Evolutionary conservation across 2,888 invertebrate genomes (phyloP).

Genomic region (Blera fallax): DNA sequence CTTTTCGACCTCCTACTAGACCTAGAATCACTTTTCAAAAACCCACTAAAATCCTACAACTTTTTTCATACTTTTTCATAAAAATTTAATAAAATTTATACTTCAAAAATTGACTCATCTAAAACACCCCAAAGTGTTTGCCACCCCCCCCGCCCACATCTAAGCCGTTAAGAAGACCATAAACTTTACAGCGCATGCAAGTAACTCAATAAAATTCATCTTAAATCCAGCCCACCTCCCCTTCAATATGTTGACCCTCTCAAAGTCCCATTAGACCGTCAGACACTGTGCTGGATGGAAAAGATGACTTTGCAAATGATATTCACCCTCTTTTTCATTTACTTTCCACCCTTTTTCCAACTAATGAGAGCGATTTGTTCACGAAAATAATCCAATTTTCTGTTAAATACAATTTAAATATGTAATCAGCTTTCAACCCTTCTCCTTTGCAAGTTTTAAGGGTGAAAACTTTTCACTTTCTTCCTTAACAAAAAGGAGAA

Average conservation of each 20-base stretch:
- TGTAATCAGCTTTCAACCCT: slow-evolving; percentile 63
- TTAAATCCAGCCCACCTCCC: neutral
- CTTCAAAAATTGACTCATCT: neutral
- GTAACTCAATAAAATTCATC: slow-evolving; percentile 31
- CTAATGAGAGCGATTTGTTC: slow-evolving; percentile 65
- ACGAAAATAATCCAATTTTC: slow-evolving; percentile 64
- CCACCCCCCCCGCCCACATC: neutral
- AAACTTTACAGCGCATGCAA: neutral
- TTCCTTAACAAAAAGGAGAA: neutral
- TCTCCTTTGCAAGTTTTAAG: neutral
- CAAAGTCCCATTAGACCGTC: slow-evolving; percentile 21
- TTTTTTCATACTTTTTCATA: neutral
- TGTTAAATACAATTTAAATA: slow-evolving; percentile 68
- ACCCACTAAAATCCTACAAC: neutral
- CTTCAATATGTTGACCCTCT: slow-evolving; percentile 46
- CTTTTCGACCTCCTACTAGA: too few species aligned
- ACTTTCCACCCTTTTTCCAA: neutral
- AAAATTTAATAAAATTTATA: neutral
- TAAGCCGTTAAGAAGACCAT: neutral
- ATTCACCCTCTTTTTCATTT: slow-evolving; percentile 2
- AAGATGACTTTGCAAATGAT: slow-evolving; percentile 17
- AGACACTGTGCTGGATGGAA: neutral
- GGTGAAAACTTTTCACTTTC: slow-evolving; percentile 44
- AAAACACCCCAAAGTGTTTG: neutral
- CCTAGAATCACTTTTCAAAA: too few species aligned